Percentiles rank a stretch among this genome's conserved stretches.
These are phyloP conservation scores for Drosophila nebulosa DNA, from an alignment of 1,140 invertebrate genomes.

Conservation along the genomic window DNA sequence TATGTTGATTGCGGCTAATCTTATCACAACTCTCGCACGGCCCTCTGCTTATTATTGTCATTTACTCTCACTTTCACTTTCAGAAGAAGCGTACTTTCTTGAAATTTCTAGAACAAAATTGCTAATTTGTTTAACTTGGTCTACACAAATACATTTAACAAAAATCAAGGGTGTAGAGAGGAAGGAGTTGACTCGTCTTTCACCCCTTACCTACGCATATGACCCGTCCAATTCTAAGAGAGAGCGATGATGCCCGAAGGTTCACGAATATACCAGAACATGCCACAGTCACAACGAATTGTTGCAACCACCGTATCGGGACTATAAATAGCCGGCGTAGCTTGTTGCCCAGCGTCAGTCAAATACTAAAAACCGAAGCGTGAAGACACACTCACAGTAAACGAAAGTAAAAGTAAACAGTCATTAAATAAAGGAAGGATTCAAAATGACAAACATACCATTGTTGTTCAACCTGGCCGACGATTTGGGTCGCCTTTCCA, in stretches of 20 bases:
- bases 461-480: conserved; percentile 67
- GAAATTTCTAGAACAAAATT: conserved; percentile 54
- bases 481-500: conserved; percentile 61
- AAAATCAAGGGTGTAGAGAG: too few relatives aligned
- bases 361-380: conserved; percentile 39
- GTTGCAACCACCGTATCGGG: conserved; percentile 17
- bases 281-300: conserved; percentile 1
- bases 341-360: conserved; percentile 48
- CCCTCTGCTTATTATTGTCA: too few relatives aligned
- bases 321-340: conserved; percentile 56
- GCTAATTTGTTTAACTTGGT: conserved; percentile 13
- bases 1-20: too few relatives aligned
- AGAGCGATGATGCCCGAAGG: conserved; percentile 23
- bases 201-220: background rate
- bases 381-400: conserved; percentile 20
- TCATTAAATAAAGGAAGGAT: background rate
- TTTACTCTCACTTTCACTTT: too few relatives aligned
- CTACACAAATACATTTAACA: too few relatives aligned
- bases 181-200: too few relatives aligned
- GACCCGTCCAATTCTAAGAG: background rate
- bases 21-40: too few relatives aligned
- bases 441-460: conserved; percentile 64
- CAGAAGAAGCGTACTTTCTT: background rate
- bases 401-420: conserved; percentile 1
- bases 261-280: conserved; percentile 32